phyloP scores from a whole-genome alignment of 2,888 invertebrate species.

The Eudasyphora cyanicolor region DNA sequence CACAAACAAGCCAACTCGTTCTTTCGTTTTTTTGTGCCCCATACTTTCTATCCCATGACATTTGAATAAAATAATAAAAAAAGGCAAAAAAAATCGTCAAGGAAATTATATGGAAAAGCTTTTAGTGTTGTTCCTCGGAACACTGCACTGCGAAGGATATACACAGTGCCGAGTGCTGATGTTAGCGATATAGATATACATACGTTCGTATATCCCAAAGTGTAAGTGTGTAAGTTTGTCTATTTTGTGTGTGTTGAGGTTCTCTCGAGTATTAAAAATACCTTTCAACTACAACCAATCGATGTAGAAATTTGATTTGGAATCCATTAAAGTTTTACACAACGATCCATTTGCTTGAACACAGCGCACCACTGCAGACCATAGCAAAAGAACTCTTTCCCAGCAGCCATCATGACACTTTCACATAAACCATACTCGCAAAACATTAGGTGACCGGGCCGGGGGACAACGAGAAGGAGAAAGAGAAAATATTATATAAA shows the following conservation, averaged over 20 bases:
- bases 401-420: neutral
- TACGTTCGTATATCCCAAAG: neutral
- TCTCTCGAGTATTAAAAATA: conserved; percentile 58
- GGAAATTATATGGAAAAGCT: conserved; percentile 74
- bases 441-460: too few relatives aligned
- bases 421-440: neutral
- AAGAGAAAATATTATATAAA: conserved; percentile 17
- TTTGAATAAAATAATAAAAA: conserved; percentile 39
- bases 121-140: conserved; percentile 54
- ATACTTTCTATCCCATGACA: conserved; percentile 19
- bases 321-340: conserved; percentile 63
- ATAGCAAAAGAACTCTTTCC: conserved; percentile 12
- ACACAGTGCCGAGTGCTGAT: neutral
- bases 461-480: too few relatives aligned
- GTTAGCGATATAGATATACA: neutral
- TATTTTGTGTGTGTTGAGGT: conserved; percentile 34
- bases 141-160: conserved; percentile 16
- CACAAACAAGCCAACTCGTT: conserved; percentile 29
- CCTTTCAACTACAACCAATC: conserved; percentile 57
- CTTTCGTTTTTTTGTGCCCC: conserved; percentile 22
- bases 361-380: too few relatives aligned
- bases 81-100: conserved; percentile 50
- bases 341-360: conserved; percentile 22
- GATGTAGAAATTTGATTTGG: conserved; percentile 63
- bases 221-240: neutral